Base-by-base conservation (phyloP, 2,888 invertebrate species). In the Buathra laborator region DNA sequence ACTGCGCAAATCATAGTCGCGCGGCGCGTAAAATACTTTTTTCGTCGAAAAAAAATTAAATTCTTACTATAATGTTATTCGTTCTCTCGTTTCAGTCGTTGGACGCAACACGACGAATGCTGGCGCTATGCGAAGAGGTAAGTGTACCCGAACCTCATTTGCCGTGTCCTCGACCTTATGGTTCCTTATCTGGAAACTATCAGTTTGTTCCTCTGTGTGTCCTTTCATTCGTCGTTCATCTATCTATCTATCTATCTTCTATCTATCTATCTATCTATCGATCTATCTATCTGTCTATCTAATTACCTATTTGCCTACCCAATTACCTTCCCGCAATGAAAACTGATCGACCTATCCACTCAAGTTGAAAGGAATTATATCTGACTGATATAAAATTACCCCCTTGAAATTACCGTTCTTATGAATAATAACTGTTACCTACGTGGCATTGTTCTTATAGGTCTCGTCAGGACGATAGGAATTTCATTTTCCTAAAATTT, bases 91-190 rank as follows among this genome's bases (percentile, higher is more conserved):
- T 97, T 93, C 96, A 97, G 98, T 98, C 98, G 74, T 94, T 98
- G 96, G 98, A 98, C 94, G 97, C 98, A 92, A 98, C 98, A 88
- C 95, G 98, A 93, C 97, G 98, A 91, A 98, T 98, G 98, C 96
- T 98, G 95, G 96, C 96, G 90, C 96, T 98, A 94, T 98, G 98
- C 94, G 98, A 98, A 95, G 98, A 98, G 97, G 98, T 98, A 95
- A 96, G 96, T 94, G 91, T 88, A 75, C 64, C 85, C 76, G 77
- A 77, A 77, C 84, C 74, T 72, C 79, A 81, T 82, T 67, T 66
- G 44, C 62, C 77, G 66, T 66, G 75, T 78, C 81, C 80, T 79
- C 83, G 66, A 37, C 37, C 62, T 59, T 83, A 67, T 85, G 68
- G 78, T 72, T 71, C 70, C 82, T 64, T 80, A 68, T 83, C 83